A percentile compares a stretch with the other conserved stretches of the same genome.
These are phyloP conservation scores for Psammodynastes pulverulentus DNA, from an alignment of 2,113 vertebrate genomes.

Conservation along the genomic window DNA sequence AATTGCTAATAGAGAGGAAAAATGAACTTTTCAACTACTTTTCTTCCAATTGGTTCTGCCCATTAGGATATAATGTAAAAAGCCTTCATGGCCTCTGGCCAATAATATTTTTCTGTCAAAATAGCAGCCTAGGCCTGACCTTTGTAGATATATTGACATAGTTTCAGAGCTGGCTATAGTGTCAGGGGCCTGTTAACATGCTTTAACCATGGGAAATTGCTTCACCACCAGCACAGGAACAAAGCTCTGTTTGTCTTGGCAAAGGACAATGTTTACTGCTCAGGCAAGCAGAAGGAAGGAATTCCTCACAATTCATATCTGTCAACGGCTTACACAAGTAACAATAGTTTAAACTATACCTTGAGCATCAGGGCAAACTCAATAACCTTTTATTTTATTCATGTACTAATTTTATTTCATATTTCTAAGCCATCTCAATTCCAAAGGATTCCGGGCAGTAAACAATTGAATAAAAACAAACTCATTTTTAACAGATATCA, in stretches of 20 bases:
- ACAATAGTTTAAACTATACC: background rate
- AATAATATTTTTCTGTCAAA: background rate
- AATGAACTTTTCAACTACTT: background rate
- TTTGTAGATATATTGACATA: fast-evolving
- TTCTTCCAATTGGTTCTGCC: background rate
- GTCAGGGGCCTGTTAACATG: background rate
- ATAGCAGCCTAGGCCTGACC: background rate
- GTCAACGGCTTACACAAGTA: background rate
- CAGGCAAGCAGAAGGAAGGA: background rate
- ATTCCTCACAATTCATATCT: background rate
- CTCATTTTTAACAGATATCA: background rate
- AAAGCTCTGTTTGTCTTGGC: slow-evolving; percentile 30
- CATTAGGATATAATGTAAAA: background rate
- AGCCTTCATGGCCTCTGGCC: background rate
- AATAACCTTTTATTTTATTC: background rate
- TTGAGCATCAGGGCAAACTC: background rate
- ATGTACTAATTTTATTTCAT: background rate
- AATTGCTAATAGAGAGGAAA: background rate
- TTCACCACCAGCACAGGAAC: background rate
- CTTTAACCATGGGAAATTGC: fast-evolving
- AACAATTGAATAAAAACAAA: background rate
- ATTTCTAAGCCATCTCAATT: background rate
- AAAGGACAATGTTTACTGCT: slow-evolving; percentile 43
- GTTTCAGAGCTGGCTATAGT: fast-evolving
- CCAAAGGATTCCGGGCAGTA: background rate